Conservation (phyloP, 1,140 invertebrate species). For the Musca domestica region DNA sequence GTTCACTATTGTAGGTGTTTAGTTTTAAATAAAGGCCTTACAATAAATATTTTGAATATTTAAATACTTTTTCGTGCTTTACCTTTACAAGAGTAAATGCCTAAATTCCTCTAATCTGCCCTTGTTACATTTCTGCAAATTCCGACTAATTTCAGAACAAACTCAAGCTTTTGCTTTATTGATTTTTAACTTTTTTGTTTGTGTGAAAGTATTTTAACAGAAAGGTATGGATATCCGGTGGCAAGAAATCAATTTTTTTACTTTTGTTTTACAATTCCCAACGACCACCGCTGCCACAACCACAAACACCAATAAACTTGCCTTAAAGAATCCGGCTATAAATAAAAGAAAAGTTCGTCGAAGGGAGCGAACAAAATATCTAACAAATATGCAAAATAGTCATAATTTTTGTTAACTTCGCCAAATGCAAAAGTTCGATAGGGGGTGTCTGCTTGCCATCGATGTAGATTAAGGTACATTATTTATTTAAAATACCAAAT, state of each 20-base stretch:
- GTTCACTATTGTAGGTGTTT: too few species aligned
- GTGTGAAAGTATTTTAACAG: background rate
- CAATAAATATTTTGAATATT: too few species aligned
- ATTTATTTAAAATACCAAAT: too few species aligned
- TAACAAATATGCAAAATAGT: conserved; percentile 14
- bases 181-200: conserved; percentile 7
- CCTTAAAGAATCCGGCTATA: too few species aligned
- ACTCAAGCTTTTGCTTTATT: background rate
- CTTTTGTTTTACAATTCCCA: background rate
- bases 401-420: background rate
- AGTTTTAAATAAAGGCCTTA: too few species aligned
- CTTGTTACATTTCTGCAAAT: background rate
- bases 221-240: too few species aligned
- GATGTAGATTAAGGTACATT: too few species aligned
- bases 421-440: background rate
- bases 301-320: too few species aligned
- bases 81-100: background rate
- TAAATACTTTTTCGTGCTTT: background rate
- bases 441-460: too few species aligned
- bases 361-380: background rate
- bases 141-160: background rate
- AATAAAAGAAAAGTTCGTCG: background rate
- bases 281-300: too few species aligned
- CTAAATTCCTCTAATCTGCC: background rate
- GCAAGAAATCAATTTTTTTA: too few species aligned